Evolutionary conservation across 2,113 vertebrate genomes (phyloP), one percentile per base, ranked within the genome.

Genomic region (Etheostoma cragini): DNA sequence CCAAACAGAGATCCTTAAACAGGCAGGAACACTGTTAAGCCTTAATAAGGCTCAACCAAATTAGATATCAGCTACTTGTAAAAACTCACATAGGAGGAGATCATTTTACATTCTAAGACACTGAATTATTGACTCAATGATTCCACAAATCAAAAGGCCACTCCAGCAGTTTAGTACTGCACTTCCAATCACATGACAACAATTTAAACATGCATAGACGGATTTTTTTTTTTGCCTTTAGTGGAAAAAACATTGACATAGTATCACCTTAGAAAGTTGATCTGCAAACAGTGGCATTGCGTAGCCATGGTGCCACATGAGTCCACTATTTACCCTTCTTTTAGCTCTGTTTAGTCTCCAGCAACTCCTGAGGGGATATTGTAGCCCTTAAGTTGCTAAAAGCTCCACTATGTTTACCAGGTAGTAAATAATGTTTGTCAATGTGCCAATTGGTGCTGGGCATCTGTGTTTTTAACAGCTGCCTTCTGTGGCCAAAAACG

Each of bases 31-130:
- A 26, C 1, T 24, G 33, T 52, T 24, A 26, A 69, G 26, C 2
- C 6, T 17, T 69, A 57, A 72, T 67, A 63, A 52, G 30, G 17
- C n/a, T n/a, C 6, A n/a, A 68, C 16, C 1, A 53, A 75, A 76
- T 47, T 15, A 68, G 24, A 17, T 19, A 15, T 24, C 3, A 24
- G n/a, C 52, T 42, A 6, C 16, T 30, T 16, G 58, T 38, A 50
- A 57, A 62, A 74, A 47, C 4, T 1, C n/a, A 16, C 35, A 68
- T 8, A 10, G 24, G 6, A 53, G 1, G n/a, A 8, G 38, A 72
- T 10, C 21, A 49, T 16, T 6, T 12, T 21, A 21, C 12, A 69
- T 21, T 19, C 35, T 42, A 8, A 50, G 2, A 73, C 19, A 19
- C 8, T 26, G 22, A 64, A 24, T 47, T 6, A 35, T 5, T 4